Evolutionary conservation across 2,888 invertebrate genomes (phyloP).

Genomic region (Agriopis marginaria): DNA sequence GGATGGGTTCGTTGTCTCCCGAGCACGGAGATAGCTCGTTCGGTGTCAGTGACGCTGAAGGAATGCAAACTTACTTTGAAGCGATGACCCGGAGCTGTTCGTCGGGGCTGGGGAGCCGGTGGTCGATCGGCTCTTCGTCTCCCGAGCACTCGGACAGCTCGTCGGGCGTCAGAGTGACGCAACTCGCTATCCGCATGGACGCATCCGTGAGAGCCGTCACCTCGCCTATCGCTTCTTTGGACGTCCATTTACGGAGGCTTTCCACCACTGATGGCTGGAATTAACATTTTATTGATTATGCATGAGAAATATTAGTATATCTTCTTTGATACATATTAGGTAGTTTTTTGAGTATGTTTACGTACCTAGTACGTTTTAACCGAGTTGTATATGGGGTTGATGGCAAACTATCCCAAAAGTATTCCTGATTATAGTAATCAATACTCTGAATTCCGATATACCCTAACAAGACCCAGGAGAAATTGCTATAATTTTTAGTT

Average conservation of each 20-base stretch:
- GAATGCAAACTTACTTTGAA: constrained; percentile 88
- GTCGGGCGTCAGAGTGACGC: constrained; percentile 80
- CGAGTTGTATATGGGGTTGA: too few relatives aligned
- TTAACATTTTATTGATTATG: not conserved
- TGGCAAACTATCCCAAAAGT: too few relatives aligned
- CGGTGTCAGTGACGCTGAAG: not conserved
- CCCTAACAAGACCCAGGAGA: not conserved
- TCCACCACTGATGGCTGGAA: constrained; percentile 92
- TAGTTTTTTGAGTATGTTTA: too few relatives aligned
- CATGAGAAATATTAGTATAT: not conserved
- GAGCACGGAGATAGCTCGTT: not conserved
- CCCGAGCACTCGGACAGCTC: constrained; percentile 86
- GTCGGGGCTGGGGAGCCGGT: constrained; percentile 94
- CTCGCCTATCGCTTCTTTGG: constrained; percentile 92
- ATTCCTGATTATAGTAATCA: too few relatives aligned
- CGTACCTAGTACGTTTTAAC: too few relatives aligned
- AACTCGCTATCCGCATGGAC: constrained; percentile 89
- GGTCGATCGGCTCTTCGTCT: constrained; percentile 91
- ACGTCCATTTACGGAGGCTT: constrained; percentile 94
- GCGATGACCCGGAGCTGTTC: constrained; percentile 94
- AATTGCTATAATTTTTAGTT: not conserved
- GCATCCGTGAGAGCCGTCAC: constrained; percentile 93
- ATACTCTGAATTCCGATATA: too few relatives aligned
- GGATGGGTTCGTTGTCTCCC: not conserved
- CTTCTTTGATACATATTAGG: too few relatives aligned